Evolutionary conservation across 2,797 vertebrate genomes (phyloP), one percentile per base, ranked within the genome.

Genomic region (Sebastes oblongus): DNA sequence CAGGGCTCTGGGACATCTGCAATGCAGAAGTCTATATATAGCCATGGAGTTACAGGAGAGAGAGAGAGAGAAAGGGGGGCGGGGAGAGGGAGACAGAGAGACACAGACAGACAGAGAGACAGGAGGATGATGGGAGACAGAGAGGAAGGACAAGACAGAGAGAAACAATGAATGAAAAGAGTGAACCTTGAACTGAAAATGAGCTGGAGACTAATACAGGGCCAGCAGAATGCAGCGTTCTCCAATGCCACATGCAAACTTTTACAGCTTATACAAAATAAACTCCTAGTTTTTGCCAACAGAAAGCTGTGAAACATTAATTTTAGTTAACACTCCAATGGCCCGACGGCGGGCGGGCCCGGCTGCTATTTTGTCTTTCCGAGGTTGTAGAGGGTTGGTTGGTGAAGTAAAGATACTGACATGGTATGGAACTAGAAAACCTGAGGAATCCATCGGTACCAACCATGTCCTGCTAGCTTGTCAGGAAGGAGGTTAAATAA

Each of bases 11-110:
- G 88, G 90, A 94, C 87, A 94, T 94, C 92, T 94, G 94, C 93
- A 94, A 94, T 95, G 94, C 91, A 93, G 92, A 93, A 95, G 86
- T 92, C 91, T 93, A 95, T 86, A 80, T 89, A 93, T 95, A 94
- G 91, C 89, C 83, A 76, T 82, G 70, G 91, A 93, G 91, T 84
- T 90, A 86, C 46, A 80, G 75, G 83, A 59, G 82, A 84, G 78
- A 76, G 85, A 25, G 11, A 36, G 73, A 14, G 81, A 54, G 27
- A 11, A 34, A 39, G 1, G 36, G 12, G 46, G 13, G 22, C 22
- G 54, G 25, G 27, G 46, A 69, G 36, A 24, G 61, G 10, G 46
- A 52, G 62, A 55, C 9, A 65, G 34, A 64, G 72, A 16, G 59
- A 36, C 29, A 76, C 5, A 81, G 42, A 84, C 54, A 56, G 79